A percentile compares a stretch with the other conserved stretches of the same genome.
These are phyloP conservation scores for Microtus montanus DNA, from an alignment of 2,113 vertebrate species.

Conservation along the genomic window DNA sequence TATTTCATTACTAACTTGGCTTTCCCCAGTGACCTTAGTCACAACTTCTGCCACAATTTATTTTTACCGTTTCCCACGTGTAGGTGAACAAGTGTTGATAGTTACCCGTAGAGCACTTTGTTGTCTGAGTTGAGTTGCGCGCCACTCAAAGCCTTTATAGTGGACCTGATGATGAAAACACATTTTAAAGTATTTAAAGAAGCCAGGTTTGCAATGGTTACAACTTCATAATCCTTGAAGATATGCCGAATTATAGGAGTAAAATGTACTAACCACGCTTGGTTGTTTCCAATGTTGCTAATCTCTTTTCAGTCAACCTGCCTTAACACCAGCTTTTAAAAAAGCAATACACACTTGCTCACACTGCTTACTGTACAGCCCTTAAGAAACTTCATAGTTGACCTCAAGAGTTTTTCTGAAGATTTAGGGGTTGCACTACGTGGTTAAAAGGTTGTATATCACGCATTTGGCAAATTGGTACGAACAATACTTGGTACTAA, in stretches of 20 bases:
- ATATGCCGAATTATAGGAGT: background rate
- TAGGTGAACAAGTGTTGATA: background rate
- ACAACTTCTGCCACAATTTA: conserved; percentile 8
- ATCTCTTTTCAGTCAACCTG: background rate
- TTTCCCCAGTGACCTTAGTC: conserved; percentile 6
- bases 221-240: background rate
- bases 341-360: background rate
- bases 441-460: background rate
- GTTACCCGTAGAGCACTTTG: background rate
- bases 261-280: background rate
- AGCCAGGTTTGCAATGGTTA: background rate
- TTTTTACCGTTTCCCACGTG: background rate
- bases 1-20: background rate
- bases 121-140: background rate
- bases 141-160: background rate
- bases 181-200: background rate
- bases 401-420: conserved; percentile 31
- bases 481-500: background rate
- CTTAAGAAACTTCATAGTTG: conserved; percentile 39
- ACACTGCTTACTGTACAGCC: background rate
- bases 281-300: background rate
- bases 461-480: background rate
- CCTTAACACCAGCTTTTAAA: background rate
- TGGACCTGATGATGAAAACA: background rate
- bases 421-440: conserved; percentile 3